Conservation (phyloP, 2,888 invertebrate species). For the Linnaemya tessellans region DNA sequence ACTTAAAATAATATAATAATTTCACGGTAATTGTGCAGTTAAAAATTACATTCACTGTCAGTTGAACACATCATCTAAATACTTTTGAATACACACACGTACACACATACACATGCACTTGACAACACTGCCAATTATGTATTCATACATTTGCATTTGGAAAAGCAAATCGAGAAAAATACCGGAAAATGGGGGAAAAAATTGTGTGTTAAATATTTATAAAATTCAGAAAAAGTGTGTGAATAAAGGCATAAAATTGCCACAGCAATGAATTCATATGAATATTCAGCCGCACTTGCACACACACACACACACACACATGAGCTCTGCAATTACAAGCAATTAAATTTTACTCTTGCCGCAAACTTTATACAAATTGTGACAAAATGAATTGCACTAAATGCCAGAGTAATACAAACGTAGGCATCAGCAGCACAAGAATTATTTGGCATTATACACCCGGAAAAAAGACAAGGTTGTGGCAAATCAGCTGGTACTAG, state of each 20-base stretch:
- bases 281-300: background rate
- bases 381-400: constrained; percentile 26
- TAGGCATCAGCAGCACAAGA: background rate
- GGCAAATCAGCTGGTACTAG: background rate
- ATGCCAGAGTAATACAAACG: background rate
- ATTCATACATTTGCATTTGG: constrained; percentile 38
- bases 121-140: constrained; percentile 24
- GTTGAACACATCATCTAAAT: constrained; percentile 56
- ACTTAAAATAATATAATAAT: constrained; percentile 54
- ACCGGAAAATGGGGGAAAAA: constrained; percentile 9
- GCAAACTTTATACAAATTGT: constrained; percentile 35
- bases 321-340: constrained; percentile 31
- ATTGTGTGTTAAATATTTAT: constrained; percentile 44
- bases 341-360: constrained; percentile 52
- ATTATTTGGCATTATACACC: background rate
- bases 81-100: background rate
- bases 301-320: background rate
- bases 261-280: constrained; percentile 26
- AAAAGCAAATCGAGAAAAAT: constrained; percentile 33
- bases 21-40: constrained; percentile 64
- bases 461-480: background rate
- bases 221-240: constrained; percentile 22
- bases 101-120: background rate
- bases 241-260: constrained; percentile 47
- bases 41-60: constrained; percentile 63